Conservation (phyloP, 2,113 vertebrate genomes). For the Tautogolabrus adspersus region DNA sequence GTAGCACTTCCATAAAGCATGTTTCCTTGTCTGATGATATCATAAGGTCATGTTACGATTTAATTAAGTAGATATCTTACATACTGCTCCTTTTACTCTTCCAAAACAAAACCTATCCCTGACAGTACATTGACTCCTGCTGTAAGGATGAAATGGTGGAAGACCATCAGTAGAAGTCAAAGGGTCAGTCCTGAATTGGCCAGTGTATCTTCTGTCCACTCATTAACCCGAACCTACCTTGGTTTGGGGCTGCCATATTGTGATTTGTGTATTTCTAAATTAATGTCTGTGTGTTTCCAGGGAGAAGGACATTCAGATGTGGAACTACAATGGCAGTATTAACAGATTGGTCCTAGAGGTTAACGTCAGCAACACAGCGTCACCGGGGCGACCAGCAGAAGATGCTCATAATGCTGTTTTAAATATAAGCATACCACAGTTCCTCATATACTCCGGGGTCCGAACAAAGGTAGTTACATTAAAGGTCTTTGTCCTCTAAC, state of each 20-base stretch:
- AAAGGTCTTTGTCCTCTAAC: not conserved
- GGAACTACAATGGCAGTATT: conserved; percentile 81
- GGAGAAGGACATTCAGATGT: conserved; percentile 72
- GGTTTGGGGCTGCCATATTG: not conserved
- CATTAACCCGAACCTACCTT: too few relatives aligned
- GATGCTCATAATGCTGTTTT: conserved; percentile 89
- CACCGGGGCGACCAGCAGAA: conserved; percentile 79
- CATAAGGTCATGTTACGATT: too few relatives aligned
- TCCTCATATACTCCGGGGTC: conserved; percentile 85
- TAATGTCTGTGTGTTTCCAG: conserved; percentile 40
- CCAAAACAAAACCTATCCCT: too few relatives aligned
- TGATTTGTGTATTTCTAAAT: not conserved
- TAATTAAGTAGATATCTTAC: too few relatives aligned
- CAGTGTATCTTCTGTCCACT: too few relatives aligned
- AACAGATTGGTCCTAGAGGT: conserved; percentile 86
- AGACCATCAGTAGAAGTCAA: too few relatives aligned
- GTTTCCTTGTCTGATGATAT: too few relatives aligned
- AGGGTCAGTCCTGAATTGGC: not conserved
- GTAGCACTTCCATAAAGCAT: too few relatives aligned
- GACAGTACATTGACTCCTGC: too few relatives aligned
- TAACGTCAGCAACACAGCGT: conserved; percentile 84
- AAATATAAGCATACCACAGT: conserved; percentile 83
- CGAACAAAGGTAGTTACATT: conserved; percentile 67
- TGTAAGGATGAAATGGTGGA: too few relatives aligned
- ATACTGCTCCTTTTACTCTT: too few relatives aligned